Conservation (phyloP, 1,140 invertebrate species). For the Drosophila busckii region DNA sequence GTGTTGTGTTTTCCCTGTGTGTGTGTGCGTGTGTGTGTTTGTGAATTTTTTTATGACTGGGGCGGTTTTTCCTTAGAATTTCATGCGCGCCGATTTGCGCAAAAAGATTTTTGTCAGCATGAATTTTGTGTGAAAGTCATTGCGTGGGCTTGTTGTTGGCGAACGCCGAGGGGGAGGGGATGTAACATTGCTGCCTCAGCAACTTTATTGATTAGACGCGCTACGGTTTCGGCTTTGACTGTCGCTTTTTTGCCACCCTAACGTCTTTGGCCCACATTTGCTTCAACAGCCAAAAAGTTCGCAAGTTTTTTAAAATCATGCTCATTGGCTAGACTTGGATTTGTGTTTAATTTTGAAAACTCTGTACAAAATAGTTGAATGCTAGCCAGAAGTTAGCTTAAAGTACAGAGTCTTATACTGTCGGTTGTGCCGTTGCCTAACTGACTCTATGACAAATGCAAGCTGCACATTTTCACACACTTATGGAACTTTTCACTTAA, state of each 20-base stretch:
- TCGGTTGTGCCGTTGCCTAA: too few relatives aligned
- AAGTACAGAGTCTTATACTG: too few relatives aligned
- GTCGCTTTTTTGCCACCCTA: conserved; percentile 11
- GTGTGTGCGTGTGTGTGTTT: too few relatives aligned
- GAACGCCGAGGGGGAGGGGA: neutral
- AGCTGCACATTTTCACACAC: conserved; percentile 57
- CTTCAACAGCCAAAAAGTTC: conserved; percentile 38
- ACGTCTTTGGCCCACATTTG: conserved; percentile 10
- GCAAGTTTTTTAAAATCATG: conserved; percentile 62
- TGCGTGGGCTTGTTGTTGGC: neutral
- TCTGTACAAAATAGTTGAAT: too few relatives aligned
- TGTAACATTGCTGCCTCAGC: conserved; percentile 44
- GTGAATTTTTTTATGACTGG: neutral
- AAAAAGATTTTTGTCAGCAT: conserved; percentile 65
- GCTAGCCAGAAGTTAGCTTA: too few relatives aligned
- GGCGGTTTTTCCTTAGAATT: conserved; percentile 44
- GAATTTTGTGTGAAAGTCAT: conserved; percentile 19
- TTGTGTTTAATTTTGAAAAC: too few relatives aligned
- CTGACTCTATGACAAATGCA: too few relatives aligned
- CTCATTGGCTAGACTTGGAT: conserved; percentile 47
- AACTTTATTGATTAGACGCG: conserved; percentile 66
- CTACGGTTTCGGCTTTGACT: neutral
- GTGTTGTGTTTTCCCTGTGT: too few relatives aligned
- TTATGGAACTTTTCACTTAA: too few relatives aligned
- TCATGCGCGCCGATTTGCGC: conserved; percentile 50